Percentiles rank a stretch among this genome's conserved stretches.
These are phyloP conservation scores for Spongilla lacustris DNA, from an alignment of 37 sponge, comb jelly and placozoan genomes.

Conservation along the genomic window DNA sequence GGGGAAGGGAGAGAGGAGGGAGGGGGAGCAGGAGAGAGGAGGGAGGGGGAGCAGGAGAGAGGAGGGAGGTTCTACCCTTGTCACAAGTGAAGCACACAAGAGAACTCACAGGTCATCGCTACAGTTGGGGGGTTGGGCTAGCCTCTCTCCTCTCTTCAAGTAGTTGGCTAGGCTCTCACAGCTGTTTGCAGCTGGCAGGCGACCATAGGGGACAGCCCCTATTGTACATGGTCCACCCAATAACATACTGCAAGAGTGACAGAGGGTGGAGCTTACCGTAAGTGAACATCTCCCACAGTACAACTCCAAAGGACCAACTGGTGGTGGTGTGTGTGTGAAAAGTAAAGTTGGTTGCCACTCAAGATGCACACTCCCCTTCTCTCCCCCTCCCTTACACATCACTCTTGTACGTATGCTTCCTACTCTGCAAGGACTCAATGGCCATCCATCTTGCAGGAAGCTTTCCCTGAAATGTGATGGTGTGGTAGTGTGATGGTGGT, in stretches of 20 bases:
- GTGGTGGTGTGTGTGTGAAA: background rate
- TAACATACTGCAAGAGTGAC: no score
- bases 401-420: constrained; percentile 71
- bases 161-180: constrained; percentile 44
- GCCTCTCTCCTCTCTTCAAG: constrained; percentile 49
- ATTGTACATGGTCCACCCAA: background rate
- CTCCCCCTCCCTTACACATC: constrained; percentile 66
- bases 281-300: constrained; percentile 54
- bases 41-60: background rate
- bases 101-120: constrained; percentile 56
- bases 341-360: background rate
- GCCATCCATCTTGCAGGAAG: constrained; percentile 88
- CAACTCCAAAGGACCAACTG: constrained; percentile 54
- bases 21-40: background rate
- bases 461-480: constrained; percentile 39
- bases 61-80: background rate
- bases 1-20: background rate
- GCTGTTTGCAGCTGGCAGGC: constrained; percentile 18
- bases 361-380: background rate
- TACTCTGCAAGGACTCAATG: constrained; percentile 64
- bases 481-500: background rate
- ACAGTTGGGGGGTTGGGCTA: constrained; percentile 48
- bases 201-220: constrained; percentile 46
- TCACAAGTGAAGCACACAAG: background rate
- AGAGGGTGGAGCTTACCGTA: constrained; percentile 20